These are phyloP conservation scores for Mycogona germanica DNA, from an alignment of 2,888 invertebrate species.

Conservation along the genomic window DNA sequence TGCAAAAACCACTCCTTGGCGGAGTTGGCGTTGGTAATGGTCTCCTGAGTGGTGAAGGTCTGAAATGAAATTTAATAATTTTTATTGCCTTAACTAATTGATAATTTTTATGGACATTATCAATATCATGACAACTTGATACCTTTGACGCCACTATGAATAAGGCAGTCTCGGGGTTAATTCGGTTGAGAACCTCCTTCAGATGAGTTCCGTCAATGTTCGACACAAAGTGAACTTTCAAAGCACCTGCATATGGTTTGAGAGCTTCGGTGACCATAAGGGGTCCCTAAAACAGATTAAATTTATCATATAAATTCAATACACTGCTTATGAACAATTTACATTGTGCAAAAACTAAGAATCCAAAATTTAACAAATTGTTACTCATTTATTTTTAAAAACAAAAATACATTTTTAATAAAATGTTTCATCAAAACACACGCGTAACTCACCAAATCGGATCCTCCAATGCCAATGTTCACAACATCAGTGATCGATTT, in stretches of 20 bases:
- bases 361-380: no score
- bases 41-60: conserved; percentile 97
- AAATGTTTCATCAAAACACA: no score
- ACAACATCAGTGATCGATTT: conserved; percentile 93
- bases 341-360: background rate
- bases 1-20: conserved; percentile 94
- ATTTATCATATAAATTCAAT: background rate
- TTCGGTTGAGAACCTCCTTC: conserved; percentile 77
- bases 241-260: conserved; percentile 75
- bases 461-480: conserved; percentile 99
- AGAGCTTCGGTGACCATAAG: conserved; percentile 98
- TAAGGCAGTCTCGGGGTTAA: conserved; percentile 84
- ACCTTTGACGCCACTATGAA: conserved; percentile 97
- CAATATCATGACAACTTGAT: background rate
- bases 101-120: background rate
- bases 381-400: background rate
- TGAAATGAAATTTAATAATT: background rate
- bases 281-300: conserved; percentile 53
- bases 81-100: no score
- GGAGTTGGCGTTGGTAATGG: conserved; percentile 95
- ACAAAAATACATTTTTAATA: background rate
- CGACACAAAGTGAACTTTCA: conserved; percentile 89
- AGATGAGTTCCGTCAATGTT: conserved; percentile 99
- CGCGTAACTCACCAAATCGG: conserved; percentile 74
- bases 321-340: background rate